These are phyloP conservation scores for Ammodytes dubius DNA, from an alignment of 2,113 vertebrate genomes.

Conservation along the genomic window DNA sequence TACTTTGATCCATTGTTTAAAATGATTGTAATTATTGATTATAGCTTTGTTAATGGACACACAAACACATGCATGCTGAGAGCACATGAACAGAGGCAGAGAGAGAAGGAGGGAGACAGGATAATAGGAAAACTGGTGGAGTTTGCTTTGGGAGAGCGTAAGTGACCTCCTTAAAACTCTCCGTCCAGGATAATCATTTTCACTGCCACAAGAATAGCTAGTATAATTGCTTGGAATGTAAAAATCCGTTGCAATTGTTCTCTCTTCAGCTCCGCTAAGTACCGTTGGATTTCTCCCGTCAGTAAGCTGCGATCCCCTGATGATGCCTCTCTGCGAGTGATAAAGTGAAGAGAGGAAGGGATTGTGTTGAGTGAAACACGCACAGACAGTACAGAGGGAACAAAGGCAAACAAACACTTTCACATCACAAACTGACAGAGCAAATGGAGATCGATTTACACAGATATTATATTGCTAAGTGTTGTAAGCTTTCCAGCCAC, in stretches of 20 bases:
- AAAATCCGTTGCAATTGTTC: conserved; percentile 30
- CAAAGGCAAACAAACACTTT: conserved; percentile 31
- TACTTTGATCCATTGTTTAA: background rate
- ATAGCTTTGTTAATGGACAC: background rate
- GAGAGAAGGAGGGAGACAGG: background rate
- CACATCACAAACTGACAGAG: conserved; percentile 40
- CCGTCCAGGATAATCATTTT: conserved; percentile 62
- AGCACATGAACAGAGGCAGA: background rate
- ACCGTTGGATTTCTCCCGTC: conserved; percentile 54
- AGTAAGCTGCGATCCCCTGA: conserved; percentile 41
- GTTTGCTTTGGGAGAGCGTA: conserved; percentile 46
- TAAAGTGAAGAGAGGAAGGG: conserved; percentile 39
- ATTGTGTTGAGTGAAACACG: conserved; percentile 45
- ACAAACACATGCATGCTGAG: background rate
- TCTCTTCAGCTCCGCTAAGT: conserved; percentile 38
- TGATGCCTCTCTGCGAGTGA: conserved; percentile 27
- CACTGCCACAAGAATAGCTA: conserved; percentile 66
- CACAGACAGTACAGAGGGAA: conserved; percentile 23
- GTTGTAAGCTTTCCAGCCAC: conserved; percentile 34
- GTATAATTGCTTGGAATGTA: conserved; percentile 64
- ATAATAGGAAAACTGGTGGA: background rate
- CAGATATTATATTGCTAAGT: conserved; percentile 21
- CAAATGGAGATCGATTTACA: conserved; percentile 31
- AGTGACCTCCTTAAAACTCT: conserved; percentile 56
- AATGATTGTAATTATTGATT: background rate